Base-by-base conservation (phyloP, 53 echinoderm and acorn worm genomes). In the Henricia sp. region DNA sequence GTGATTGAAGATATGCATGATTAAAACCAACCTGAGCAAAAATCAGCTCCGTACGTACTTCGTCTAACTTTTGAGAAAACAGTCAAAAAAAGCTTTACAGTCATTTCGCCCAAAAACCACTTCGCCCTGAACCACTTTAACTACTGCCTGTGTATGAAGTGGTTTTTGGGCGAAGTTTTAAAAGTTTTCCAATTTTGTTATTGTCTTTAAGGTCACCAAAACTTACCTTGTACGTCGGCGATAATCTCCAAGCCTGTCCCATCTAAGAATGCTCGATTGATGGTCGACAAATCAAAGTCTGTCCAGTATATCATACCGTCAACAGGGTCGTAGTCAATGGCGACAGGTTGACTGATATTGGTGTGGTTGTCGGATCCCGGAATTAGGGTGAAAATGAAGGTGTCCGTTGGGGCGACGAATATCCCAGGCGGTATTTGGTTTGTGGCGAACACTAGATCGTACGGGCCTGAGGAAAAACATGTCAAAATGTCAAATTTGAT, bases 311-410 rank as follows among this genome's bases (percentile, higher is more conserved):
- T 30, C 39, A 20, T 51, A 21, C 64, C 3, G 2, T 73, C 34
- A 11, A 66, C 53, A 0, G 89, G 89, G 40, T 88, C 88, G 33
- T 88, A 88, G 56, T 88, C 88, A n/a, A 88, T 46, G 10, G 88
- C 88, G 16, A 52, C 38, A 1, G 88, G 88, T 12, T n/a, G 52
- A 1, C 24, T 23, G 3, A 77, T 37, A 6, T 14, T 21, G 62
- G 0, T 9, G 10, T 53, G 50, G 29, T n/a, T 39, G 27, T 19
- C 59, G 8, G 42, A 50, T 0, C 82, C 52, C 13, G 82, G 82
- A 10, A 88, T 33, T 40, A 50, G 10, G 20, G 72, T 82, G 40
- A 88, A 88, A 19, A 36, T 88, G 71, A 88, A 72, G 54, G 82
- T 64, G 37, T 70, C 71, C 6, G 72, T 29, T 0, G 82, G 50